These are phyloP conservation scores for Karalla daura DNA, from an alignment of 2,797 vertebrate genomes.

Conservation along the genomic window DNA sequence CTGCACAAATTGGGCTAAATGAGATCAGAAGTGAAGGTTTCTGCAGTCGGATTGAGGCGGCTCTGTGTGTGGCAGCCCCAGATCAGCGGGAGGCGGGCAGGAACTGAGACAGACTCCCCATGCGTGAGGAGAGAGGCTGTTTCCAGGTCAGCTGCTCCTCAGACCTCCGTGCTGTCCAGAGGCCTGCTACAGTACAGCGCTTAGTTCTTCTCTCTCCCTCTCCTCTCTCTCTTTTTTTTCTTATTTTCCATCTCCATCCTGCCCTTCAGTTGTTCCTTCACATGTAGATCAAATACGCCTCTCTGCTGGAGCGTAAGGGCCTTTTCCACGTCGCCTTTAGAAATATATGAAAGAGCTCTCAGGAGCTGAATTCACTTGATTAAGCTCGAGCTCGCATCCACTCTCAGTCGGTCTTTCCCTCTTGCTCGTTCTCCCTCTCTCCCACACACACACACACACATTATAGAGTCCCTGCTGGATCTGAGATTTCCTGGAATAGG, in stretches of 20 bases:
- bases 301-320: conserved; percentile 66
- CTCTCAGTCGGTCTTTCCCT: too few relatives aligned
- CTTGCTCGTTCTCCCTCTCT: background rate
- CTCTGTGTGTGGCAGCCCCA: conserved; percentile 41
- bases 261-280: conserved; percentile 68
- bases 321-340: conserved; percentile 54
- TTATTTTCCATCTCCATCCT: conserved; percentile 30
- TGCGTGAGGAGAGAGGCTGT: conserved; percentile 60
- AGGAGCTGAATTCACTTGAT: conserved; percentile 66
- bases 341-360: conserved; percentile 63
- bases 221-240: background rate
- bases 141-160: conserved; percentile 79
- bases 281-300: conserved; percentile 69
- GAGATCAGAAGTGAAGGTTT: conserved; percentile 31
- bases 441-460: background rate
- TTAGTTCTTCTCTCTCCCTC: conserved; percentile 18
- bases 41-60: conserved; percentile 17
- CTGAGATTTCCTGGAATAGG: conserved; percentile 24
- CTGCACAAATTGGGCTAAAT: conserved; percentile 8
- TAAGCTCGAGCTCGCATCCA: conserved; percentile 33
- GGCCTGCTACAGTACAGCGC: conserved; percentile 31
- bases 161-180: conserved; percentile 60
- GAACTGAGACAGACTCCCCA: conserved; percentile 34
- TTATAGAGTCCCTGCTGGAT: conserved; percentile 9
- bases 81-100: conserved; percentile 41